These are phyloP conservation scores for Pedicia rivosa DNA, from an alignment of 2,888 invertebrate species.

Conservation along the genomic window DNA sequence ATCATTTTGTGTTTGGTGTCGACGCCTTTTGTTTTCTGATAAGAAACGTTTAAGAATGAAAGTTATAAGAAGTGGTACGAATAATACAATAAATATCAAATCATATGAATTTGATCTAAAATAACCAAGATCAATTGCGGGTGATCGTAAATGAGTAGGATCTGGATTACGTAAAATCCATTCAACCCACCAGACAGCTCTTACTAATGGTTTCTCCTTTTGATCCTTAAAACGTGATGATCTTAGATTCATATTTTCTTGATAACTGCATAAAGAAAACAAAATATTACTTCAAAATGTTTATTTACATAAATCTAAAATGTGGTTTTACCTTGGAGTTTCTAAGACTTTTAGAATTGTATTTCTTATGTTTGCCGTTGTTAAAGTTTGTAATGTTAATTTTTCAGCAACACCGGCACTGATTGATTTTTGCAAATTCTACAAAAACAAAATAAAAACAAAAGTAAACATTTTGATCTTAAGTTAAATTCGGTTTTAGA, in stretches of 20 bases:
- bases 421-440: conserved; percentile 9
- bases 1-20: too few species aligned
- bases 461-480: too few species aligned
- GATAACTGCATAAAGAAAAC: too few species aligned
- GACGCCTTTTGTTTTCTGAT: too few species aligned
- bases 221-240: conserved; percentile 35
- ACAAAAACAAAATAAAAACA: too few species aligned
- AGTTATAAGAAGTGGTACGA: too few species aligned
- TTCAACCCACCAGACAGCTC: conserved; percentile 47
- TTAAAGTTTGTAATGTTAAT: conserved; percentile 13
- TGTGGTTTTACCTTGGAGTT: conserved; percentile 13
- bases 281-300: too few species aligned
- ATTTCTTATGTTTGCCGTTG: conserved; percentile 7
- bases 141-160: conserved; percentile 32
- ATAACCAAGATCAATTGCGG: conserved; percentile 30
- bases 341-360: conserved; percentile 13
- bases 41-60: too few species aligned
- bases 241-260: too few species aligned
- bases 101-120: conserved; percentile 34
- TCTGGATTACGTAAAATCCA: conserved; percentile 39
- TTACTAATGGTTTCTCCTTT: conserved; percentile 35
- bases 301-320: too few species aligned
- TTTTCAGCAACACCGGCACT: conserved; percentile 13
- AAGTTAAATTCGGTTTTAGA: too few species aligned
- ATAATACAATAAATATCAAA: too few species aligned